Evolutionary conservation across 2,113 vertebrate species (phyloP).

Genomic region (Orthonyx spaldingii): DNA sequence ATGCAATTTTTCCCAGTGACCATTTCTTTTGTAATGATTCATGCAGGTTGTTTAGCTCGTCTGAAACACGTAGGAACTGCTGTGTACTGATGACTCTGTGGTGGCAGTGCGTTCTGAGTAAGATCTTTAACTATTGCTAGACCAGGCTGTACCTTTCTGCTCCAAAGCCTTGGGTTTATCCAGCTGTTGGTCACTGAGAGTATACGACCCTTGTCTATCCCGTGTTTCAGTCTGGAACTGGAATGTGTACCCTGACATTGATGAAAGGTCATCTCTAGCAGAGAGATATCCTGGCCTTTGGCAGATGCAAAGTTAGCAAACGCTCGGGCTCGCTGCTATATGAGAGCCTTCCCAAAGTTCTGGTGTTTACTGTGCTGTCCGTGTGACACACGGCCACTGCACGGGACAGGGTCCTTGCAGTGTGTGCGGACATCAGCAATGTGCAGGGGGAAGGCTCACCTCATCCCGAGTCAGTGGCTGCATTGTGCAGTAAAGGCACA

Average conservation of each 20-base stretch:
- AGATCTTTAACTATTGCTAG: not conserved
- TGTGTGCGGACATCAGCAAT: accelerated
- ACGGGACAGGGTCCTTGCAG: accelerated
- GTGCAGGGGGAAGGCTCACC: not conserved
- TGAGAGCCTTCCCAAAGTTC: not conserved
- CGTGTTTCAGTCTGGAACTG: not conserved
- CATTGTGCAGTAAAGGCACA: not conserved
- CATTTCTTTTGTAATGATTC: not conserved
- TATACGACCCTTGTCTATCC: accelerated
- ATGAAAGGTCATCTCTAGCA: not conserved
- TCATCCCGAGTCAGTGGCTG: not conserved
- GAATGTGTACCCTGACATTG: not conserved
- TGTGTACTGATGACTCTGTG: not conserved
- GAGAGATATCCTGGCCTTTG: not conserved
- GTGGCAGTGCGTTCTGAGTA: not conserved
- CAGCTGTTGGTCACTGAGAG: not conserved
- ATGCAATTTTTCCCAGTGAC: not conserved
- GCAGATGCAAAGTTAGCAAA: not conserved
- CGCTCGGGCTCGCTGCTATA: accelerated
- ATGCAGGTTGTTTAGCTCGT: not conserved
- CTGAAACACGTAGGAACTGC: not conserved
- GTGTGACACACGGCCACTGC: not conserved
- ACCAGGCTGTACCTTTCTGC: not conserved
- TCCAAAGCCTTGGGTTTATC: not conserved
- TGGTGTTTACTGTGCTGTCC: not conserved